Evolutionary conservation across 2,113 vertebrate species (phyloP).

Genomic region (Harpagus bidentatus): DNA sequence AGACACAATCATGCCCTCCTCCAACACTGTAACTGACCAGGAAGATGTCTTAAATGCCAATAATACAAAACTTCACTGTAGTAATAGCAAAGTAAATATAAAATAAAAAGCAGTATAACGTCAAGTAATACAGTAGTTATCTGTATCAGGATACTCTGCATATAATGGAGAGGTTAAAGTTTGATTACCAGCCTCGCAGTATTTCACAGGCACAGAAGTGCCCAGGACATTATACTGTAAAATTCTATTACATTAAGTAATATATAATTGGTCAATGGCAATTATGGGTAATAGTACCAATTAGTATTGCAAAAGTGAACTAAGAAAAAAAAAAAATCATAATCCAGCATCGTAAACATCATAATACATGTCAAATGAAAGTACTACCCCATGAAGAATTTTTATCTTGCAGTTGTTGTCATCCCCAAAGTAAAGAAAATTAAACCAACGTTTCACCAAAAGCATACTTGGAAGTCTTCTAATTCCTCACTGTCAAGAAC

Average conservation of each 20-base stretch:
- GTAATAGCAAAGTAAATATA: not conserved
- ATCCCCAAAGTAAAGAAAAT: not conserved
- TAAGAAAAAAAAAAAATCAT: not conserved
- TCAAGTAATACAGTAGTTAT: not conserved
- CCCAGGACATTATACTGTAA: not conserved
- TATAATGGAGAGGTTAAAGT: not conserved
- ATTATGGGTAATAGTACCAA: not conserved
- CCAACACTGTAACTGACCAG: not conserved
- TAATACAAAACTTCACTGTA: not conserved
- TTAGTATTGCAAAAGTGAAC: not conserved
- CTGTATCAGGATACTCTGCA: not conserved
- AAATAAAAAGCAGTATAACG: not conserved
- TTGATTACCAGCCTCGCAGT: not conserved
- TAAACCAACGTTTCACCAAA: not conserved
- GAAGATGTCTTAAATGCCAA: not conserved
- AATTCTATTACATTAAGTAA: not conserved
- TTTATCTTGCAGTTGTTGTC: not conserved
- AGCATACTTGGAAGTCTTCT: not conserved
- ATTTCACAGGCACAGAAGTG: not conserved
- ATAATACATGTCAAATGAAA: not conserved
- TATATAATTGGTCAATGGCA: not conserved
- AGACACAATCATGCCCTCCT: rapidly evolving
- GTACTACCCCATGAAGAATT: rapidly evolving
- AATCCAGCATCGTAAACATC: not conserved
- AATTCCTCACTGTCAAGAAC: not conserved